Evolutionary conservation across 2,797 vertebrate species (phyloP).

Genomic region (Neosalanx taihuensis): DNA sequence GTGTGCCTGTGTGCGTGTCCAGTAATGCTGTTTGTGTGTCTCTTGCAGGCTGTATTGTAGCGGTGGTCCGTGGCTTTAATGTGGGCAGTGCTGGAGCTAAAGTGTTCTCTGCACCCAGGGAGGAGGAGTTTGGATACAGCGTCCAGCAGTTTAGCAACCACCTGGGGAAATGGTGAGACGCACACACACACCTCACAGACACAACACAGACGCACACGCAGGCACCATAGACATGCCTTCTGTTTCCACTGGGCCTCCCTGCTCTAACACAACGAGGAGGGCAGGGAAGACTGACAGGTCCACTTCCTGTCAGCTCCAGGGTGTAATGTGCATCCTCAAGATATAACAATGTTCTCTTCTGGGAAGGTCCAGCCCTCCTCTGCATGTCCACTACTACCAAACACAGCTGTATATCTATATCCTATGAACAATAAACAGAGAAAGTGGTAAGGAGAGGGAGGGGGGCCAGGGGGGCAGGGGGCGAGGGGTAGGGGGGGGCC

Average conservation of each 20-base stretch:
- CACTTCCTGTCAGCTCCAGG: not conserved
- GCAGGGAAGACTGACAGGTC: not conserved
- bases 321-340: not conserved
- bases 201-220: conserved; percentile 4
- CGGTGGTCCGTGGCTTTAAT: conserved; percentile 35
- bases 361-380: not conserved
- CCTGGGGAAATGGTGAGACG: conserved; percentile 48
- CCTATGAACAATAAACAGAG: no score
- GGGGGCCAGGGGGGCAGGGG: no score
- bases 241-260: not conserved
- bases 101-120: conserved; percentile 31
- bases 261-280: not conserved
- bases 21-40: not conserved
- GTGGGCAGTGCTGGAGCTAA: conserved; percentile 45
- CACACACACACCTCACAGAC: not conserved
- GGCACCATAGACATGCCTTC: not conserved
- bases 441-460: no score
- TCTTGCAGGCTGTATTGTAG: conserved; percentile 30
- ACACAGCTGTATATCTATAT: no score
- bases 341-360: not conserved
- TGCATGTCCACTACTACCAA: not conserved
- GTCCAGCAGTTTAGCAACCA: conserved; percentile 47
- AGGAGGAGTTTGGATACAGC: conserved; percentile 52
- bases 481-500: no score
- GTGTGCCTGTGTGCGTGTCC: not conserved